A percentile compares a stretch with the other conserved stretches of the same genome.
Evolutionary conservation across 1,140 invertebrate genomes (phyloP).

Genomic region (Sycobia sp.): DNA sequence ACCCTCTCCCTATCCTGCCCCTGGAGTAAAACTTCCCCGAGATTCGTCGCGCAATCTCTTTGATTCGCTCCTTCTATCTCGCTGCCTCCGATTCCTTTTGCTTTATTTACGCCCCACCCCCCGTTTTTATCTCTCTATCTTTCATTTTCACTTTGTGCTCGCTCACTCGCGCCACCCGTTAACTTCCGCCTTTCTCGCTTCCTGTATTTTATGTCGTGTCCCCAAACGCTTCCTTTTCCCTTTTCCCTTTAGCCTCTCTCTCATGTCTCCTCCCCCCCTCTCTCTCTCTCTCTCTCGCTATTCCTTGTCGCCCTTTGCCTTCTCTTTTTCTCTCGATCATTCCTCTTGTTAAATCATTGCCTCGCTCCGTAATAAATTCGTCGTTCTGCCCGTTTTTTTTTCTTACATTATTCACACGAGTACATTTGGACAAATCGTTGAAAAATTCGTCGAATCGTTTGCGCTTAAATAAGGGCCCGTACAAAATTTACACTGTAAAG

Average conservation of each 20-base stretch:
- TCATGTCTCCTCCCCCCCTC: background rate
- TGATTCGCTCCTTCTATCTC: constrained; percentile 19
- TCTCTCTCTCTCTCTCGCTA: background rate
- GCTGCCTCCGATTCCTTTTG: constrained; percentile 1
- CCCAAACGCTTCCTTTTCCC: background rate
- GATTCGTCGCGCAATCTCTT: constrained; percentile 28
- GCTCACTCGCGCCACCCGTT: constrained; percentile 2
- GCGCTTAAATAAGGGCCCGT: too few relatives aligned
- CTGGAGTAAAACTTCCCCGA: constrained; percentile 33
- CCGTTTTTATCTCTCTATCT: constrained; percentile 22
- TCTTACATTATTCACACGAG: too few relatives aligned
- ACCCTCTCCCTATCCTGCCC: too few relatives aligned
- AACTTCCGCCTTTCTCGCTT: background rate
- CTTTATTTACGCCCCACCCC: constrained; percentile 28
- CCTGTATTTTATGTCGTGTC: constrained; percentile 3
- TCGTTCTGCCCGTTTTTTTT: too few relatives aligned
- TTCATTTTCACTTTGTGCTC: constrained; percentile 30
- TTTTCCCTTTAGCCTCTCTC: background rate
- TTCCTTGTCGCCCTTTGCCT: background rate
- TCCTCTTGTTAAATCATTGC: too few relatives aligned
- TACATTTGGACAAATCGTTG: too few relatives aligned
- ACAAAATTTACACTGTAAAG: too few relatives aligned
- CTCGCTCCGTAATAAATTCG: too few relatives aligned
- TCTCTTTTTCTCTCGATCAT: too few relatives aligned
- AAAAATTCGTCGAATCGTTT: too few relatives aligned